Evolutionary conservation across 2,113 vertebrate species (phyloP), one percentile per base, ranked within the genome.

Genomic region (Tetrao urogallus): DNA sequence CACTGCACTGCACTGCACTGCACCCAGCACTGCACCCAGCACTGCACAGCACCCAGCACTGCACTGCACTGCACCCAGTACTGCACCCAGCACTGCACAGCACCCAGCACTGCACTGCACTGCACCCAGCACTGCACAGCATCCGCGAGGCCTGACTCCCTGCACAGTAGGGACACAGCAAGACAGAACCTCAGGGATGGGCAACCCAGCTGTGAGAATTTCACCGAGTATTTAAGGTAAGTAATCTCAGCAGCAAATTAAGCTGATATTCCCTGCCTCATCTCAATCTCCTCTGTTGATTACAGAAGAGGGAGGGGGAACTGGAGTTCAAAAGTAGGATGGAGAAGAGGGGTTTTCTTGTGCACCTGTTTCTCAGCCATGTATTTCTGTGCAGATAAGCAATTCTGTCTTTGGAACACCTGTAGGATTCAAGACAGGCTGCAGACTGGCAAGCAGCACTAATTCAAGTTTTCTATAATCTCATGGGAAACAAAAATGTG

Each of bases 211-310:
- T 11, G 57, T 28, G 4, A 38, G 22, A 28, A n/a, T 6, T n/a
- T 36, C 47, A 43, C 13, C 3, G 1, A 24, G 12, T 17, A 8
- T 3, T 38, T 18, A 2, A 45, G 42, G 11, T 38, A 52, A 71
- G 48, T 45, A 13, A 4, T 17, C 27, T 40, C 45, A 27, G 71
- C 58, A 45, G 65, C 58, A 64, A 13, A 50, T 8, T 2, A 72
- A 60, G 38, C 30, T 43, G 54, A 22, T 13, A 1, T 9, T 73
- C 47, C 58, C 43, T 28, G 24, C 57, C 54, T 54, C 8, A 10
- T 25, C 30, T 30, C n/a, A 1, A 43, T 30, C 6, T 8, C 8
- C 25, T 54, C 13, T 27, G 22, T 1, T 4, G 28, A 20, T 30
- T n/a, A 47, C 24, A 17, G 17, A 32, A 30, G 12, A 36, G 20